Percentiles rank a stretch among this genome's conserved stretches.
phyloP scores from a whole-genome alignment of 1,140 invertebrate genomes.

The Brachionus sp. region DNA sequence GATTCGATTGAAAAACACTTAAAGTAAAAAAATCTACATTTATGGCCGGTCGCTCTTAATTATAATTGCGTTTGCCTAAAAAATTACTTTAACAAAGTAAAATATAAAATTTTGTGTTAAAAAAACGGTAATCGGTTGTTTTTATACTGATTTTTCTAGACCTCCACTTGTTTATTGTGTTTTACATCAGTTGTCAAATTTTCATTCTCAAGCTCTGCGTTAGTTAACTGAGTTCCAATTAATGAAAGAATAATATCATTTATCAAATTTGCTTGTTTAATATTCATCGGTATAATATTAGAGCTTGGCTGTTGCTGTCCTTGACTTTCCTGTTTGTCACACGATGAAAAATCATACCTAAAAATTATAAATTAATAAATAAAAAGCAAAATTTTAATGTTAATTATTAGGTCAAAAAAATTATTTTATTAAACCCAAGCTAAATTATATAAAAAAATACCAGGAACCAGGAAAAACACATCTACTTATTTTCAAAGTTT shows the following conservation, averaged over 20 bases:
- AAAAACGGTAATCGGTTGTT: not conserved
- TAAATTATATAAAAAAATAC: too few relatives aligned
- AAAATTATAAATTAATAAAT: not conserved
- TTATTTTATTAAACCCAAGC: too few relatives aligned
- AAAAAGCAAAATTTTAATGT: too few relatives aligned
- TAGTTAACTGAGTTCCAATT: not conserved
- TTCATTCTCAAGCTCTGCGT: not conserved
- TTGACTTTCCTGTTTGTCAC: slow-evolving; percentile 20
- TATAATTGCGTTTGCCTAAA: not conserved
- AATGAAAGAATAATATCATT: slow-evolving; percentile 3
- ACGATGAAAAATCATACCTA: not conserved
- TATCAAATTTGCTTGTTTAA: not conserved
- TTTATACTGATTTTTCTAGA: not conserved
- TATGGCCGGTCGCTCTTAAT: not conserved
- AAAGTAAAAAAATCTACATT: not conserved
- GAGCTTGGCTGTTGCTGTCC: not conserved
- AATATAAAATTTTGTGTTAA: not conserved
- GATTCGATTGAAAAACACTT: not conserved
- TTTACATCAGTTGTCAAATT: not conserved
- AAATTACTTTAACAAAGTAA: slow-evolving; percentile 8
- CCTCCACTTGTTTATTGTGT: not conserved
- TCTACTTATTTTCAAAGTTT: too few relatives aligned
- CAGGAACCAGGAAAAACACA: too few relatives aligned
- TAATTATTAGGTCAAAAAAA: too few relatives aligned
- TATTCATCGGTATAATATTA: not conserved